A percentile compares a stretch with the other conserved stretches of the same genome.
Conservation (phyloP, 2,797 vertebrate species). For the Poeciliopsis gracilis region DNA sequence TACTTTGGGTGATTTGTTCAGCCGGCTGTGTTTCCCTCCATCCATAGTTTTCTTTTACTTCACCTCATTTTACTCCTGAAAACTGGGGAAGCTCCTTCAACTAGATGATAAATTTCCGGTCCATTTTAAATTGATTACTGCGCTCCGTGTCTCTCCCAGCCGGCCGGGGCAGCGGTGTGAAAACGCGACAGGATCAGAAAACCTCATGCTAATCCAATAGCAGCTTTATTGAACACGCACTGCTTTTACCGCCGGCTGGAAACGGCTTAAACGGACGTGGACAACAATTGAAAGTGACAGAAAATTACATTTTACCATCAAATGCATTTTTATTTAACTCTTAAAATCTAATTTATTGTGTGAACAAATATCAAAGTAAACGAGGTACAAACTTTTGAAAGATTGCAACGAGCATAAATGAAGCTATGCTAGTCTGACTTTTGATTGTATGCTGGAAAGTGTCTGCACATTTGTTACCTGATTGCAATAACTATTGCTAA, state of each 20-base stretch:
- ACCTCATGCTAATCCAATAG: conserved; percentile 39
- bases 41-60: not conserved
- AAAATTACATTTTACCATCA: not conserved
- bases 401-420: not conserved
- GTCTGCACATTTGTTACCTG: not conserved
- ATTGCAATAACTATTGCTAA: not conserved
- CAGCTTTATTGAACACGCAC: conserved; percentile 35
- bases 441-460: not conserved
- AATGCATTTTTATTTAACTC: not conserved
- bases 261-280: not conserved
- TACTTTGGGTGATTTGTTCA: not conserved
- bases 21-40: not conserved
- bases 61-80: not conserved
- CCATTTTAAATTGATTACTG: conserved; percentile 21
- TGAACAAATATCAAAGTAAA: not conserved
- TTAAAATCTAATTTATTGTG: not conserved
- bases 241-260: conserved; percentile 1
- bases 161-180: conserved; percentile 30
- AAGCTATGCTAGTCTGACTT: not conserved
- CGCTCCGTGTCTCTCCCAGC: conserved; percentile 8
- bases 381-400: not conserved
- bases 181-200: conserved; percentile 24
- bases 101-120: conserved; percentile 12
- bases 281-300: not conserved
- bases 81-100: not conserved